Evolutionary conservation across 1,140 invertebrate genomes (phyloP).

Genomic region (Drosophila persimilis): DNA sequence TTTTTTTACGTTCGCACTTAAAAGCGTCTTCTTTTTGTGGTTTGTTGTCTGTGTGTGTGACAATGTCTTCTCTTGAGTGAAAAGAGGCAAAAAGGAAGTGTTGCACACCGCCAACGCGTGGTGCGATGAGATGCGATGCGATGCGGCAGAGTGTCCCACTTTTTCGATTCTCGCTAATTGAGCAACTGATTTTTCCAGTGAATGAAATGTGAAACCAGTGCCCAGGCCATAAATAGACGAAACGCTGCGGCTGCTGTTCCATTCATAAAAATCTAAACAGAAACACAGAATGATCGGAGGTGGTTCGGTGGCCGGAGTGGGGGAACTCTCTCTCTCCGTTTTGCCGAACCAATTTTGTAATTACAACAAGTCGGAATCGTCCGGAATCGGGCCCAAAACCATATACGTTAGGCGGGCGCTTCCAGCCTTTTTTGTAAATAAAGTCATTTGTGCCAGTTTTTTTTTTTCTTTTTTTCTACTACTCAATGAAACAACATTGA

Average conservation of each 20-base stretch:
- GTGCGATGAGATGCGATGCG: background rate
- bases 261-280: constrained; percentile 65
- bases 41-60: constrained; percentile 4
- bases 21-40: constrained; percentile 43
- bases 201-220: constrained; percentile 75
- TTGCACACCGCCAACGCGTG: constrained; percentile 29
- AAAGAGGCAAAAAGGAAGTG: constrained; percentile 52
- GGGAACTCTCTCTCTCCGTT: constrained; percentile 38
- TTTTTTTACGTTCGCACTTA: constrained; percentile 44
- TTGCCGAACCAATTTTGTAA: constrained; percentile 69
- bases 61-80: constrained; percentile 28
- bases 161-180: constrained; percentile 73
- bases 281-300: constrained; percentile 22
- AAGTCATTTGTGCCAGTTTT: constrained; percentile 74
- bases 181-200: constrained; percentile 69
- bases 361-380: constrained; percentile 49
- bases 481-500: constrained; percentile 33
- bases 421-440: constrained; percentile 29
- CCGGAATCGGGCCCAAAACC: constrained; percentile 49
- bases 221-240: constrained; percentile 56
- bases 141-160: constrained; percentile 45
- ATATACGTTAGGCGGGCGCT: constrained; percentile 36
- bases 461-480: constrained; percentile 39
- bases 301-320: background rate
- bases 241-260: constrained; percentile 49